These are phyloP conservation scores for Cerastis leucographa DNA, from an alignment of 2,888 invertebrate species.

Conservation along the genomic window DNA sequence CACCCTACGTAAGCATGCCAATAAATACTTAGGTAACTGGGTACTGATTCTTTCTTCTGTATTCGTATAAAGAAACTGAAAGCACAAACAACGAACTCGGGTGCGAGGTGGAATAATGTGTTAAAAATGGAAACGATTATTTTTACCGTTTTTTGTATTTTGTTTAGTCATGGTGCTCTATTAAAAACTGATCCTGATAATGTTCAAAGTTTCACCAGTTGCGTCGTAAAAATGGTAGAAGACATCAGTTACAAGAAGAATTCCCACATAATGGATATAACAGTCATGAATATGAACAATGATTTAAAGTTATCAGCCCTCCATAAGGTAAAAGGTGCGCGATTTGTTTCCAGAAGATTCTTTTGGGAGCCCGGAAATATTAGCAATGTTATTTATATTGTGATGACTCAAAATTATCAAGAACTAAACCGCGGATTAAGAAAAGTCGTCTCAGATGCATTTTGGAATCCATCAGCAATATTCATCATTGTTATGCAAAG, in stretches of 20 bases:
- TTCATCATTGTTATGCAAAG: slow-evolving; percentile 70
- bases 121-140: slow-evolving; percentile 15
- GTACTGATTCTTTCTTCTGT: not conserved
- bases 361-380: slow-evolving; percentile 56
- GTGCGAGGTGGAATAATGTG: not conserved
- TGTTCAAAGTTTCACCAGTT: slow-evolving; percentile 41
- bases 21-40: not conserved
- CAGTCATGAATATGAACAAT: slow-evolving; percentile 65
- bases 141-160: slow-evolving; percentile 10
- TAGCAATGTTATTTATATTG: slow-evolving; percentile 66
- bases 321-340: slow-evolving; percentile 57
- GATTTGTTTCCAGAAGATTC: slow-evolving; percentile 66
- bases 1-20: no score
- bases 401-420: slow-evolving; percentile 61
- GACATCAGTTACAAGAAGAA: slow-evolving; percentile 43
- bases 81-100: not conserved
- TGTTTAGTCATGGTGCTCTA: slow-evolving; percentile 19
- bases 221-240: slow-evolving; percentile 61
- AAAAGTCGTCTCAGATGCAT: slow-evolving; percentile 58
- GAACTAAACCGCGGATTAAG: slow-evolving; percentile 65
- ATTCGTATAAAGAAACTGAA: not conserved
- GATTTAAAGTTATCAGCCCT: slow-evolving; percentile 57
- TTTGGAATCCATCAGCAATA: slow-evolving; percentile 72
- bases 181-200: slow-evolving; percentile 29
- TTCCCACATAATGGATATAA: slow-evolving; percentile 57